A percentile compares a stretch with the other conserved stretches of the same genome.
phyloP scores from a whole-genome alignment of 2,888 invertebrate genomes.

The Clanis bilineata region DNA sequence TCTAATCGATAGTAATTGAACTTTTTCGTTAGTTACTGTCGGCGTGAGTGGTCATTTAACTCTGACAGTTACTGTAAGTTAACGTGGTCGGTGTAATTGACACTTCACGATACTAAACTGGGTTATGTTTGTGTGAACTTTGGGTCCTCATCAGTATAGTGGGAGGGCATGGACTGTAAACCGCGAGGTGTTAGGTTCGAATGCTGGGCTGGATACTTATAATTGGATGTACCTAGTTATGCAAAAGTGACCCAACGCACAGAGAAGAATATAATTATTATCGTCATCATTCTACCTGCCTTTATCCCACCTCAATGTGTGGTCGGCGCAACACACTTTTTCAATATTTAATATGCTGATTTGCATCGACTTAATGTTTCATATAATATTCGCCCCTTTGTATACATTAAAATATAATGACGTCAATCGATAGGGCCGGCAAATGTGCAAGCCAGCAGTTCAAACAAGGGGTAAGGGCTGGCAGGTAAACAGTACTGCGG shows the following conservation, averaged over 20 bases:
- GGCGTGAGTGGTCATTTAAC: conserved; percentile 18
- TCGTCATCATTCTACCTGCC: too few relatives aligned
- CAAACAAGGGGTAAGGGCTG: conserved; percentile 51
- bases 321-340: too few relatives aligned
- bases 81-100: conserved; percentile 15
- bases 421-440: conserved; percentile 55
- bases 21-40: conserved; percentile 15
- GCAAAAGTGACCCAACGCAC: too few relatives aligned
- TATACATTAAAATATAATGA: conserved; percentile 44
- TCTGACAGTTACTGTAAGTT: conserved; percentile 12
- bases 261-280: too few relatives aligned
- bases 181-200: too few relatives aligned
- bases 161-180: too few relatives aligned
- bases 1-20: conserved; percentile 20
- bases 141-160: too few relatives aligned
- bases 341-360: too few relatives aligned
- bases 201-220: too few relatives aligned
- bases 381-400: neutral
- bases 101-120: conserved; percentile 15
- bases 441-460: conserved; percentile 54
- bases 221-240: too few relatives aligned
- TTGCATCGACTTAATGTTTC: too few relatives aligned
- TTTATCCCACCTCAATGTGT: too few relatives aligned
- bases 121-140: conserved; percentile 5
- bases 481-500: conserved; percentile 63